Conservation (phyloP, 2,113 vertebrate species). For the Oreotrochilus melanogaster region DNA sequence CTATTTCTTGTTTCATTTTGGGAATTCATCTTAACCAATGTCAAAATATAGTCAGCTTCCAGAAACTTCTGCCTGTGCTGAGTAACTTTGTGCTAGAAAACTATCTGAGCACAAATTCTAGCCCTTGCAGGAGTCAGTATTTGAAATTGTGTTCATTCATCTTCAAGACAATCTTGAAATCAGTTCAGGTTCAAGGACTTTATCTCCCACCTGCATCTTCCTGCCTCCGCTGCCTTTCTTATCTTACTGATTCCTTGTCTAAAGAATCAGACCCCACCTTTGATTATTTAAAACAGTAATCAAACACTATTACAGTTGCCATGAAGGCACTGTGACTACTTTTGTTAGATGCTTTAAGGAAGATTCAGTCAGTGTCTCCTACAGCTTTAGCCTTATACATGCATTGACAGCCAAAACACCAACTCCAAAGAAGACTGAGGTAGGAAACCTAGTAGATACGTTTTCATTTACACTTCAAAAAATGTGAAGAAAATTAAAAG, state of each 20-base stretch:
- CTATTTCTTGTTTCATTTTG: not conserved
- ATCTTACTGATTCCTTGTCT: fast-evolving
- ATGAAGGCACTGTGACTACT: not conserved
- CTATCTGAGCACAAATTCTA: not conserved
- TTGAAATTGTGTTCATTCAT: fast-evolving
- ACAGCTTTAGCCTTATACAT: too few species aligned
- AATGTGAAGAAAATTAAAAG: too few species aligned
- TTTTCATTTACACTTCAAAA: too few species aligned
- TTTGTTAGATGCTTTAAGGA: not conserved
- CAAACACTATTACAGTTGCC: not conserved
- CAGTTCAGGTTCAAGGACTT: not conserved
- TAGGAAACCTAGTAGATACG: too few species aligned
- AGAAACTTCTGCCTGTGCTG: not conserved
- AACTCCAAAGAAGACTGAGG: too few species aligned
- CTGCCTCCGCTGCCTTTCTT: fast-evolving
- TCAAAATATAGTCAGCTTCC: not conserved
- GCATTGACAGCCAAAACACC: too few species aligned
- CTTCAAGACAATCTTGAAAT: not conserved
- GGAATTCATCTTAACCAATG: not conserved
- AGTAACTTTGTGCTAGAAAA: not conserved
- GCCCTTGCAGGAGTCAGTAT: not conserved
- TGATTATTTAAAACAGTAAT: not conserved
- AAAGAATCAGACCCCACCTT: fast-evolving
- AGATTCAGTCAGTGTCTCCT: too few species aligned
- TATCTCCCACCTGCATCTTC: not conserved